These are phyloP conservation scores for Podiceps cristatus DNA, from an alignment of 2,113 vertebrate species.

Conservation along the genomic window DNA sequence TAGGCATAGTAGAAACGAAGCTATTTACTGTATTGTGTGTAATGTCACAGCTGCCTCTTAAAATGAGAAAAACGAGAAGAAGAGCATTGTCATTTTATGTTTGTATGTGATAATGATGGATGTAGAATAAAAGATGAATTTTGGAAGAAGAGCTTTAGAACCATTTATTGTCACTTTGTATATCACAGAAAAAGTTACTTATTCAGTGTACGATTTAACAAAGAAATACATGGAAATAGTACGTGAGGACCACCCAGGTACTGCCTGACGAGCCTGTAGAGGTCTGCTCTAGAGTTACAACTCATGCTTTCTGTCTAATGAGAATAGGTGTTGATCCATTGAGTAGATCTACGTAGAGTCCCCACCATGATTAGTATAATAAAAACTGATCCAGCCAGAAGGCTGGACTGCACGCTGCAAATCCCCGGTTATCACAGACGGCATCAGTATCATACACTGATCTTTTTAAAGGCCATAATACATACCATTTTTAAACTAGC, in stretches of 20 bases:
- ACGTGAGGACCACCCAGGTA: neutral
- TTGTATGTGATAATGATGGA: neutral
- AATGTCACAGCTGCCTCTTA: neutral
- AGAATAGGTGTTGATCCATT: neutral
- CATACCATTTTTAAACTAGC: neutral
- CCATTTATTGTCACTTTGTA: neutral
- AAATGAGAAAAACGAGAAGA: neutral
- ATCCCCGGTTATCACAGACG: neutral
- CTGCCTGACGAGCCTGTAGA: neutral
- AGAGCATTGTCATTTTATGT: neutral
- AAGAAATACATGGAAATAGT: neutral
- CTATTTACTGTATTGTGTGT: neutral
- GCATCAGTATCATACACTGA: neutral
- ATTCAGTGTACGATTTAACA: neutral
- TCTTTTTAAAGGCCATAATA: neutral
- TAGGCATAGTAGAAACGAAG: neutral
- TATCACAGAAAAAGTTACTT: neutral
- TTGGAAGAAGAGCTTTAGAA: neutral
- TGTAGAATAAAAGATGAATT: neutral
- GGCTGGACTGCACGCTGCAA: neutral
- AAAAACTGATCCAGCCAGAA: neutral
- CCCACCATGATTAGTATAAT: neutral
- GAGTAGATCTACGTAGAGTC: neutral
- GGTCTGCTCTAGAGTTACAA: neutral
- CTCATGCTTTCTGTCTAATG: neutral